Evolutionary conservation across 2,113 vertebrate genomes (phyloP), one percentile per base, ranked within the genome.

Genomic region (Oostethus manadensis): DNA sequence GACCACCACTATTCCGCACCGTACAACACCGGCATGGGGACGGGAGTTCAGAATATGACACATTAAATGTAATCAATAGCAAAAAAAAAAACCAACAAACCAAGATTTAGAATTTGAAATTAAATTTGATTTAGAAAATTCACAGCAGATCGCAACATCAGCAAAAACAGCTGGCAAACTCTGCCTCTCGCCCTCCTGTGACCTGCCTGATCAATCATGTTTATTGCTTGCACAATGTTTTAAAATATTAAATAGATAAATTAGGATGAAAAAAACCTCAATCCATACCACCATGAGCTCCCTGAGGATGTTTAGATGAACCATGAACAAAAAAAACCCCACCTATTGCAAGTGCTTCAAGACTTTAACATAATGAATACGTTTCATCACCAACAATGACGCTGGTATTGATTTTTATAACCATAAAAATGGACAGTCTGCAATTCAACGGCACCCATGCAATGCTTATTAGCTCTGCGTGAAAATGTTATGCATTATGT

Each of bases 341-440:
- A 18, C 20, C 33, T 50, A 44, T 61, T 57, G 56, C 17, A 68
- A 63, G 43, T 10, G 4, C 51, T 23, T 58, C 54, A 51, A 33
- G 60, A 74, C 4, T 33, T 62, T 42, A 21, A 68, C 61, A 42
- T 66, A 73, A 81, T 65, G 51, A 77, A 73, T 73, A 70, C 4
- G 54, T 77, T 68, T 76, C 70, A 81, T 75, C 48, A 77, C 69
- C 58, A 72, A 68, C 62, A 73, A 49, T 63, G 56, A 44, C 54
- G 64, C 59, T 62, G 53, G 21, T 13, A 69, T 70, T 71, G 62
- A 70, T 70, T 77, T 38, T 78, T 72, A 76, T 23, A 56, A 64
- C 64, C 35, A 42, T 29, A 51, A 66, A 61, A 77, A 40, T 16
- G 14, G 57, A 43, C 35, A 51, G 58, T 72, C 53, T 56, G 60